Evolutionary conservation across 2,797 vertebrate species (phyloP).

Genomic region (Spondyliosoma cantharus): DNA sequence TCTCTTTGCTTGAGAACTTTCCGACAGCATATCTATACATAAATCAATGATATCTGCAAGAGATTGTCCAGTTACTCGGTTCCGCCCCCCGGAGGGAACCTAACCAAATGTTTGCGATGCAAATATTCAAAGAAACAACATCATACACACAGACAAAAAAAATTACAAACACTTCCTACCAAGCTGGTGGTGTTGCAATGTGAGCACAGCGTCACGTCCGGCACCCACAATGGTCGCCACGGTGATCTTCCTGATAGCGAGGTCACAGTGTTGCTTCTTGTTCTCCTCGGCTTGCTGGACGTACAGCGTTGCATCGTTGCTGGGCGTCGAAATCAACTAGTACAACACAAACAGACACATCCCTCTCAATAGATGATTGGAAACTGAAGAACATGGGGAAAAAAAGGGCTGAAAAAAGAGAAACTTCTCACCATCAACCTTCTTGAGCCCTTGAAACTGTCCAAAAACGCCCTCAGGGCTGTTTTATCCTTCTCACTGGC

Average conservation of each 20-base stretch:
- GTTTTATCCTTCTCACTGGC: conserved; percentile 74
- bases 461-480: conserved; percentile 77
- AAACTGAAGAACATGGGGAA: not conserved
- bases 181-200: conserved; percentile 79
- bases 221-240: conserved; percentile 79
- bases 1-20: not conserved
- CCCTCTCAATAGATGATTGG: not conserved
- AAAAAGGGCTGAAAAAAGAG: not conserved
- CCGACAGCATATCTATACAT: not conserved
- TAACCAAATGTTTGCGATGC: conserved; percentile 24
- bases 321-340: conserved; percentile 84
- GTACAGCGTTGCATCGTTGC: conserved; percentile 75
- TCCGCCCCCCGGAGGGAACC: not conserved
- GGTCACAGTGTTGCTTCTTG: conserved; percentile 77
- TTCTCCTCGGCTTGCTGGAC: conserved; percentile 81
- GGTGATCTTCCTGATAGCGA: conserved; percentile 81
- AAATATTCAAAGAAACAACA: conserved; percentile 7
- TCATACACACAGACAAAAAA: not conserved
- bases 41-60: not conserved
- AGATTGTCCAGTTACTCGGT: not conserved
- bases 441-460: conserved; percentile 77
- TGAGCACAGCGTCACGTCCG: conserved; percentile 69
- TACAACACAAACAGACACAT: conserved; percentile 11
- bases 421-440: conserved; percentile 82
- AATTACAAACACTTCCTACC: conserved; percentile 61